Evolutionary conservation across 2,888 invertebrate genomes (phyloP).

Genomic region (Capitulum mitella): DNA sequence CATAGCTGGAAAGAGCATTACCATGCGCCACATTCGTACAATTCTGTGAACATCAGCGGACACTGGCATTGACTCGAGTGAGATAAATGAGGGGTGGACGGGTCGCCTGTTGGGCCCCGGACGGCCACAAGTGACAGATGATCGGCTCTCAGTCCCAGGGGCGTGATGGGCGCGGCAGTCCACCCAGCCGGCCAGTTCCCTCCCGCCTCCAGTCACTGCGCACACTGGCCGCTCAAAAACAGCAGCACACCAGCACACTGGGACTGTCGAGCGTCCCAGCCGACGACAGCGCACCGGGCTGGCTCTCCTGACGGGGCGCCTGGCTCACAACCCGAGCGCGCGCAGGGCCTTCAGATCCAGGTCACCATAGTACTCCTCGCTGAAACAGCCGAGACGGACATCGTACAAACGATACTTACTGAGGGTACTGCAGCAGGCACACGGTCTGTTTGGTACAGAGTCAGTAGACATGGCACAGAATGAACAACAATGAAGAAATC

Average conservation of each 20-base stretch:
- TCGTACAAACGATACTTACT: too few species aligned
- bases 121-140: not conserved
- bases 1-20: not conserved
- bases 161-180: not conserved
- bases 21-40: not conserved
- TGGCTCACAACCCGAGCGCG: slow-evolving; percentile 25
- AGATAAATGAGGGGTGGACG: not conserved
- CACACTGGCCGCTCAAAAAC: not conserved
- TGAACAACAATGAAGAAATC: too few species aligned
- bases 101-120: not conserved
- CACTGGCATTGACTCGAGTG: not conserved
- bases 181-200: not conserved
- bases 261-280: not conserved
- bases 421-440: not conserved
- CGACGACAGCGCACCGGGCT: not conserved
- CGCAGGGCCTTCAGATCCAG: slow-evolving; percentile 37
- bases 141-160: not conserved
- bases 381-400: slow-evolving; percentile 29
- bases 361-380: slow-evolving; percentile 39
- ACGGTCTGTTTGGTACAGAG: not conserved
- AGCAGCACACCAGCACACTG: not conserved
- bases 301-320: not conserved
- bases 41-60: not conserved
- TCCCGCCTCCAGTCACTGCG: not conserved
- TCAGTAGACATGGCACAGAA: too few species aligned